These are phyloP conservation scores for Dryoscopus gambensis DNA, from an alignment of 2,113 vertebrate genomes.

Conservation along the genomic window DNA sequence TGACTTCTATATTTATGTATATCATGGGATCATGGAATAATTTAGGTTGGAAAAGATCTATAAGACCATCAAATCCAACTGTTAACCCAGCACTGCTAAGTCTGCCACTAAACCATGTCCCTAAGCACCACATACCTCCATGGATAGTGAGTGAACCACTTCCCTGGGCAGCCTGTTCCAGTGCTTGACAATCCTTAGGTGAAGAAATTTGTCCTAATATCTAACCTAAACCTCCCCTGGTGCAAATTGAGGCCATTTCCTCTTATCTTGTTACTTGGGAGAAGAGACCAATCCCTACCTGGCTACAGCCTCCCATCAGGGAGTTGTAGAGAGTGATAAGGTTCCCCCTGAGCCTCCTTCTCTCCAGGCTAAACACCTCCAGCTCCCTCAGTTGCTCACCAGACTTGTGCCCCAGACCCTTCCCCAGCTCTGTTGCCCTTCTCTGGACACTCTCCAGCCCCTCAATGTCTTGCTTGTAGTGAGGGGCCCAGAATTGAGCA, in stretches of 20 bases:
- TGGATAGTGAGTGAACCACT: not conserved
- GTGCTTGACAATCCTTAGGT: not conserved
- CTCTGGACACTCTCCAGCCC: rapidly evolving
- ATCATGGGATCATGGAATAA: not conserved
- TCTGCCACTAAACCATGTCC: not conserved
- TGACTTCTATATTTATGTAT: not conserved
- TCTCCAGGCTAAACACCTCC: not conserved
- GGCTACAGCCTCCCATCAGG: not conserved
- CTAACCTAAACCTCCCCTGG: not conserved
- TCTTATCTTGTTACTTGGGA: not conserved
- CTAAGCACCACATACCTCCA: not conserved
- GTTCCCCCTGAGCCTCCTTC: rapidly evolving
- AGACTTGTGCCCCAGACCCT: not conserved
- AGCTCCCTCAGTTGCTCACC: not conserved
- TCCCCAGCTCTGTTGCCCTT: rapidly evolving
- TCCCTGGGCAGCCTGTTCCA: not conserved
- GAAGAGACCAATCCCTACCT: rapidly evolving
- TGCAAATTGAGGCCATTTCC: not conserved
- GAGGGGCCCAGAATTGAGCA: not conserved
- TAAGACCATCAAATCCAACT: not conserved
- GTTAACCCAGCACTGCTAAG: not conserved
- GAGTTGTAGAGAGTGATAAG: too few species aligned
- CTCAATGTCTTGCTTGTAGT: not conserved
- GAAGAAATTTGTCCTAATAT: not conserved
- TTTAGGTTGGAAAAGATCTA: not conserved